A percentile compares a stretch with the other conserved stretches of the same genome.
phyloP scores from a whole-genome alignment of 92 coral and sea anemone species.

The Epizoanthus ramosus region DNA sequence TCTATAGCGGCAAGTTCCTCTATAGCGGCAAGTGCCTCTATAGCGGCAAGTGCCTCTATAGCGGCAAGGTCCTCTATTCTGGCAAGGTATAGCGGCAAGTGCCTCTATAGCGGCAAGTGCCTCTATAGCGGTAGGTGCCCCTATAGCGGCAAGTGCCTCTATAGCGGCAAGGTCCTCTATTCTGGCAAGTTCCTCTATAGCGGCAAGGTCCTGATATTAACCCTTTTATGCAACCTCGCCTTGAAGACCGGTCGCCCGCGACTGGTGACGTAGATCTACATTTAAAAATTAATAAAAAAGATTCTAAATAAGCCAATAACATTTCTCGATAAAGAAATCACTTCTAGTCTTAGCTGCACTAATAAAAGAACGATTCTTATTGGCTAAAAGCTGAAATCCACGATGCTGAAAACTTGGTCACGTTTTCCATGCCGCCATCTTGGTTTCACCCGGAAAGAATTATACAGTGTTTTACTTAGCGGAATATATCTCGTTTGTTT shows the following conservation, averaged over 20 bases:
- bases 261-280: constrained; percentile 14
- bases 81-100: no score
- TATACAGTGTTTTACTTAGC: not conserved
- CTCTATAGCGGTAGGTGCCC: no score
- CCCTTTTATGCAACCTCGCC: constrained; percentile 31
- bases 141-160: no score
- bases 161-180: no score
- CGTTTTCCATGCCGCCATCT: constrained; percentile 6
- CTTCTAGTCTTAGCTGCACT: not conserved
- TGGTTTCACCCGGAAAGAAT: not conserved
- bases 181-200: no score
- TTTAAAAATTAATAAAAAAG: not conserved
- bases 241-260: constrained; percentile 7
- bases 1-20: no score
- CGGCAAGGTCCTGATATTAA: no score
- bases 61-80: no score
- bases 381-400: constrained; percentile 3
- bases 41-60: no score
- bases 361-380: constrained; percentile 23
- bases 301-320: not conserved
- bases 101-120: no score
- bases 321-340: constrained; percentile 11
- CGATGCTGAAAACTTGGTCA: not conserved
- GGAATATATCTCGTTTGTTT: not conserved
- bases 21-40: no score